Base-by-base conservation (phyloP, 2,888 invertebrate genomes). In the Himalopsyche tibetana region DNA sequence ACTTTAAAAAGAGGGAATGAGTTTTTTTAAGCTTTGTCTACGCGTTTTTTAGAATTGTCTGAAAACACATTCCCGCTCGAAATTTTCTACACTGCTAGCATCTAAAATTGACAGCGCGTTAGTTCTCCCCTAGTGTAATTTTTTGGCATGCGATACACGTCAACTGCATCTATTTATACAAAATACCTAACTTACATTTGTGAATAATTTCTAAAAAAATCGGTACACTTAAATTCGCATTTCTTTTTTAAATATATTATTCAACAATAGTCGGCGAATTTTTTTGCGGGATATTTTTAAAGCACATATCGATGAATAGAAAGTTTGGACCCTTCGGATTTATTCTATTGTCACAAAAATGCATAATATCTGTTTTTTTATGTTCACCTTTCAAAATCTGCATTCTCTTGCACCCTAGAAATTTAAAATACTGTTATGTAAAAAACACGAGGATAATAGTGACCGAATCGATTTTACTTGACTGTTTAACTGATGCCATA, bases 1-100 rank as follows among this genome's bases (percentile, higher is more conserved):
- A 69, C 83, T 85, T 85, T 81, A 85, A 85, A 87, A 87, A 87
- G 87, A 87, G 87, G 87, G 87, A 85, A 84, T 82, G 83, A 83
- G 63, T 86, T 83, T 83, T 83, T 83, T 83, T 42, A 11, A 74
- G 45, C 63, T 63, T 63, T 63, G 63, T 81, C 80, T 80, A 56
- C 82, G 80, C 82, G 82, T 83, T 87, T 85, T 51, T 85, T 87
- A 82, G 84, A 82, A 84, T 83, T 51, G 84, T 85, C 82, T 80
- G 80, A 84, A 82, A 82, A 56, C 38, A 56, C 74, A 74, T 84
- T 40, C 28, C 69, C 74, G 69, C 86, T 84, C 84, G 74, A 86
- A 85, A 83, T 81, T 86, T 84, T 69, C 79, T 84, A 79, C 81
- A 86, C 82, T 80, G 63, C 81, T 45, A 81, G 84, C 80, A 80